Evolutionary conservation across 1,140 invertebrate species (phyloP), one percentile per base, ranked within the genome.

Genomic region (Drosophila hydei): DNA sequence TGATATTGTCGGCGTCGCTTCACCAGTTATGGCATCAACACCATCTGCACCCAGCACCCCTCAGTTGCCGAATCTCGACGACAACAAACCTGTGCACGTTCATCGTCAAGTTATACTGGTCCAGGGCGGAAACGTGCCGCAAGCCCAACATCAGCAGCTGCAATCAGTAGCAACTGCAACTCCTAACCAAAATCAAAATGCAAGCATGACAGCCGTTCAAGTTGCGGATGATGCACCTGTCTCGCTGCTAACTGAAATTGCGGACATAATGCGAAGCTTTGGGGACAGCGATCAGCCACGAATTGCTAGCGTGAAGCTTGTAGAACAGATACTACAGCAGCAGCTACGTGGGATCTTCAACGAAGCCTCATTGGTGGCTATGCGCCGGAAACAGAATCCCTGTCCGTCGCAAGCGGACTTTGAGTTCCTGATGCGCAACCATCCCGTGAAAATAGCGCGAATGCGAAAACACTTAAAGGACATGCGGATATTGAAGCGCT

Each of bases 231-330:
- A 88, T 21, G 84, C 79, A 1, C 84, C 83, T 1, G 89, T 91
- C 0, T 91, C 89, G 6, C 25, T 91, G 21, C 54, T 91, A 0
- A 89, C 90, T 0, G 91, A 91, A 43, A 91, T 91, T 42, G 89
- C 91, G 0, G 91, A 91, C 55, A 91, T 91, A 11, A 91, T 91
- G 91, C 80, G 91, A 2, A 91, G 91, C 19, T 90, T 90, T 45
- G 91, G 91, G 0, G 91, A 91, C 36, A 80, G 90, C 27, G 87
- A 90, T 55, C 80, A 90, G 40, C 91, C 91, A 0, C 72, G 80
- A 0, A 75, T 72, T 5, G 75, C 77, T 0, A 90, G 91, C 47
- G 89, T 92, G 0, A 90, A 91, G 33, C 54, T 92, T 51, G 87
- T 92, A 0, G 91, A 92, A 52, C 89, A 91, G 38, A 91, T 92